Conservation (phyloP, 1,140 invertebrate genomes). For the Aphelenchoides fujianensis region DNA sequence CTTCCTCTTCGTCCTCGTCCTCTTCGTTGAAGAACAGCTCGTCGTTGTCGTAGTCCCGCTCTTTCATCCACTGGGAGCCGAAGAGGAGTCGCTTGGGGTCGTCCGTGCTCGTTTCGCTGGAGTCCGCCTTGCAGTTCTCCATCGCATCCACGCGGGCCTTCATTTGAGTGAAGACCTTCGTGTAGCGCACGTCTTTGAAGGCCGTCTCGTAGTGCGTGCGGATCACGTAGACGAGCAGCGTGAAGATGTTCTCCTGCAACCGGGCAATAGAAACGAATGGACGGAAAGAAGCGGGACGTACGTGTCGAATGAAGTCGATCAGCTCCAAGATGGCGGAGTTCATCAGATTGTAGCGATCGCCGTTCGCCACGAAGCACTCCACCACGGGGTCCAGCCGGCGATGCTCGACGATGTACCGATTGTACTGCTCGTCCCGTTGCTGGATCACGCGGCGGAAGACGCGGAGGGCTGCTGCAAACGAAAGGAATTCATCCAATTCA, state of each 20-base stretch:
- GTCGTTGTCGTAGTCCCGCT: constrained; percentile 50
- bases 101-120: background rate
- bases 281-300: constrained; percentile 24
- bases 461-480: constrained; percentile 74
- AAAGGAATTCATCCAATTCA: constrained; percentile 12
- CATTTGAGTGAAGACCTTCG: constrained; percentile 51
- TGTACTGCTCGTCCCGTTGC: constrained; percentile 97
- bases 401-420: constrained; percentile 89
- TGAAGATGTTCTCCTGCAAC: constrained; percentile 54
- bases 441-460: constrained; percentile 95
- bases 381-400: constrained; percentile 91
- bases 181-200: constrained; percentile 48
- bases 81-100: constrained; percentile 4
- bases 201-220: constrained; percentile 40
- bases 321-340: constrained; percentile 98
- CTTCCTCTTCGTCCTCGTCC: constrained; percentile 44
- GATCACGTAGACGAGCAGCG: constrained; percentile 53
- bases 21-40: constrained; percentile 53
- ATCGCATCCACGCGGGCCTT: constrained; percentile 44
- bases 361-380: constrained; percentile 90
- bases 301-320: constrained; percentile 85
- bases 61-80: constrained; percentile 45
- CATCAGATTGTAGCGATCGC: constrained; percentile 92
- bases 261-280: background rate
- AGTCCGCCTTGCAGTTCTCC: constrained; percentile 12